A percentile compares a stretch with the other conserved stretches of the same genome.
phyloP scores from a whole-genome alignment of 2,113 vertebrate genomes.

The Leuciscus idus region DNA sequence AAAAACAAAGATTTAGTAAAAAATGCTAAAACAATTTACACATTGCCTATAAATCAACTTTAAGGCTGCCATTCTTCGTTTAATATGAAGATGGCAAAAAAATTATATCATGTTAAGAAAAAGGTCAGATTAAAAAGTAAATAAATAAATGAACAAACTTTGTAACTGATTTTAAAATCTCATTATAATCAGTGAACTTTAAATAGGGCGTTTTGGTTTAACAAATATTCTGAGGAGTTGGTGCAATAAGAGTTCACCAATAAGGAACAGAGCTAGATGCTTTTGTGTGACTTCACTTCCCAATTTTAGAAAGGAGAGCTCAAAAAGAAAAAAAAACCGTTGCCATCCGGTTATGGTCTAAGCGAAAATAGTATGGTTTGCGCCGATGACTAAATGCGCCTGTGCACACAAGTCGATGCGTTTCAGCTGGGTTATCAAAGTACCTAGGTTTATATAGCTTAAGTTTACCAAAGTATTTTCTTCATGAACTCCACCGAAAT shows the following conservation, averaged over 20 bases:
- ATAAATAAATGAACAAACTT: not conserved
- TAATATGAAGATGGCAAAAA: not conserved
- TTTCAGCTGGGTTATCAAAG: slow-evolving; percentile 64
- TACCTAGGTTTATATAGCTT: slow-evolving; percentile 39
- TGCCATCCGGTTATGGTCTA: slow-evolving; percentile 81
- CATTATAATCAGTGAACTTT: not conserved
- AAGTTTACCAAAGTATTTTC: slow-evolving; percentile 59
- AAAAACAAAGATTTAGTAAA: not conserved
- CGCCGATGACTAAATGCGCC: slow-evolving; percentile 73
- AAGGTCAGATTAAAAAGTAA: not conserved
- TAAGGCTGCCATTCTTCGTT: not conserved
- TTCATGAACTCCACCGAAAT: slow-evolving; percentile 68
- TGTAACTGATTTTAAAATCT: too few relatives aligned
- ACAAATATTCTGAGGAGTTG: slow-evolving; percentile 4
- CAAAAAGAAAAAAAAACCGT: slow-evolving; percentile 54
- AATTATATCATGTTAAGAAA: not conserved
- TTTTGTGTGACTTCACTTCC: slow-evolving; percentile 84
- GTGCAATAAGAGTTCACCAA: slow-evolving; percentile 67
- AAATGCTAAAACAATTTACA: not conserved
- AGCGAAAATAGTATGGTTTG: slow-evolving; percentile 75
- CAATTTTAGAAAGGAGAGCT: slow-evolving; percentile 78
- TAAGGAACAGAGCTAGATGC: slow-evolving; percentile 66
- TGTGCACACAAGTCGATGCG: slow-evolving; percentile 65
- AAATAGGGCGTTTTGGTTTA: not conserved
- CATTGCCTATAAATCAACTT: not conserved